Evolutionary conservation across 2,113 vertebrate species (phyloP).

Genomic region (Orcinus orca): DNA sequence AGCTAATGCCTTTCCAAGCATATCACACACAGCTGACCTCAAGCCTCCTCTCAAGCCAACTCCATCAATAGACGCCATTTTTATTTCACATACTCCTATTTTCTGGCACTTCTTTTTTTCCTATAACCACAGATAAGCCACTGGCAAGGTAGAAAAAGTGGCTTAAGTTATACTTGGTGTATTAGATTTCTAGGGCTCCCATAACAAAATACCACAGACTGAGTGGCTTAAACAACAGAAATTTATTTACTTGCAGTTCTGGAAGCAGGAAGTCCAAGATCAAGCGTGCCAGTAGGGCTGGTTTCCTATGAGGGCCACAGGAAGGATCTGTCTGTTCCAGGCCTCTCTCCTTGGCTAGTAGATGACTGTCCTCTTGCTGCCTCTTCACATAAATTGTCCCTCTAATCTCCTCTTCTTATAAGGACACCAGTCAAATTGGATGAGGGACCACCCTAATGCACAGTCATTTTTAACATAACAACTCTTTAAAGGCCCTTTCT

Average conservation of each 20-base stretch:
- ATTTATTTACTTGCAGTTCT: background rate
- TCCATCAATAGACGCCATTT: background rate
- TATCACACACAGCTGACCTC: background rate
- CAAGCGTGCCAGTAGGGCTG: background rate
- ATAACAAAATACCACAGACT: background rate
- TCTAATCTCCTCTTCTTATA: background rate
- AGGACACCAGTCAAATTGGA: background rate
- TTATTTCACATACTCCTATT: background rate
- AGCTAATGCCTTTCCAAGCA: background rate
- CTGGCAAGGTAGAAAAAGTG: background rate
- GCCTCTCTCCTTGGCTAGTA: background rate
- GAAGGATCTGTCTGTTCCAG: background rate
- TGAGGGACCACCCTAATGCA: background rate
- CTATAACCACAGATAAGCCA: background rate
- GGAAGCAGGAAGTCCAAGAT: background rate
- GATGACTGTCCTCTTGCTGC: background rate
- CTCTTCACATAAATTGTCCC: background rate
- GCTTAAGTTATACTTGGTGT: background rate
- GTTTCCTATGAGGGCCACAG: background rate
- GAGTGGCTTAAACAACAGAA: background rate
- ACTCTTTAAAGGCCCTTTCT: background rate
- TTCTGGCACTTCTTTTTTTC: background rate
- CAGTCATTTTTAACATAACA: background rate
- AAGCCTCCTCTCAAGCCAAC: background rate
- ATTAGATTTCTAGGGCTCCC: background rate